Evolutionary conservation across 2,113 vertebrate genomes (phyloP).

Genomic region (Setophaga coronata): DNA sequence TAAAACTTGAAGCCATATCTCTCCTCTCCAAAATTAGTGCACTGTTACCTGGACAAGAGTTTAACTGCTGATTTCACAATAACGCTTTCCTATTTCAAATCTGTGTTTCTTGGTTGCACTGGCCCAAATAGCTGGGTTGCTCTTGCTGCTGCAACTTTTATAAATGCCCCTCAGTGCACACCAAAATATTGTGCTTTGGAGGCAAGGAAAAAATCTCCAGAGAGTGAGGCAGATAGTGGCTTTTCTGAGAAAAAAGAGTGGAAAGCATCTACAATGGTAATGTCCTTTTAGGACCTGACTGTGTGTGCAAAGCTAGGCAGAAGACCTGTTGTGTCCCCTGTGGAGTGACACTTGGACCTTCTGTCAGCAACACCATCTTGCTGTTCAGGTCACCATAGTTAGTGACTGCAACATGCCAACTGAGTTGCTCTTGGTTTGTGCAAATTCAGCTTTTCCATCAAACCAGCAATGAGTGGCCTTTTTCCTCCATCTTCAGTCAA

Average conservation of each 20-base stretch:
- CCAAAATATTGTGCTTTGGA: background rate
- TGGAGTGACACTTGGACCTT: background rate
- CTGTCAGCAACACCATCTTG: background rate
- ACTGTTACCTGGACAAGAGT: background rate
- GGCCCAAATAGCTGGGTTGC: background rate
- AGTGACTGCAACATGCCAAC: background rate
- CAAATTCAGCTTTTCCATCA: slow-evolving; percentile 17
- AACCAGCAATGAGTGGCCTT: background rate
- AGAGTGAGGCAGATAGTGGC: background rate
- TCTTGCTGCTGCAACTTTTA: background rate
- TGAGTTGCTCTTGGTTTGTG: background rate
- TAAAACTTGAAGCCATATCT: background rate
- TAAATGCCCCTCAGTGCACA: background rate
- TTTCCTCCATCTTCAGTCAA: background rate
- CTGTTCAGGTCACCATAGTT: background rate
- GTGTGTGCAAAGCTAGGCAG: background rate
- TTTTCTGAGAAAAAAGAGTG: background rate
- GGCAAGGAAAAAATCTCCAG: background rate
- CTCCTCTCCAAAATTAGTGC: background rate
- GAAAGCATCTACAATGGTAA: background rate
- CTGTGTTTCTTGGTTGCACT: background rate
- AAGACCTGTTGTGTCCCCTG: background rate
- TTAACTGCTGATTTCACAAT: background rate
- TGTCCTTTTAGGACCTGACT: background rate
- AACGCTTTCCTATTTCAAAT: background rate